Evolutionary conservation across 2,113 vertebrate genomes (phyloP).

Genomic region (Hystrix brachyura): DNA sequence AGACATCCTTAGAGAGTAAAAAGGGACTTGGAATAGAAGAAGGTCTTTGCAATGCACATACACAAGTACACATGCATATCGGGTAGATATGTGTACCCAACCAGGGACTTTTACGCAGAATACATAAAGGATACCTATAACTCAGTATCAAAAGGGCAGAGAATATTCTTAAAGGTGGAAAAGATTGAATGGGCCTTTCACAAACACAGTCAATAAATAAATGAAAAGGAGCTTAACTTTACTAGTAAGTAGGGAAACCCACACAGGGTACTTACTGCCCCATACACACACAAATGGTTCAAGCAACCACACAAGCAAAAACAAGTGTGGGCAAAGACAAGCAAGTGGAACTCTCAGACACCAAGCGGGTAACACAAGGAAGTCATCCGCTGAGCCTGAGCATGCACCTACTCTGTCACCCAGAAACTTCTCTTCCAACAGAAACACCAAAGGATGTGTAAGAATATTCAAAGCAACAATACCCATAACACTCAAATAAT

Average conservation of each 20-base stretch:
- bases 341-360: not conserved
- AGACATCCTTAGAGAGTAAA: not conserved
- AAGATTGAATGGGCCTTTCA: not conserved
- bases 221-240: not conserved
- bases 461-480: not conserved
- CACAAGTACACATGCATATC: not conserved
- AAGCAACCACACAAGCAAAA: not conserved
- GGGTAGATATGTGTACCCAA: not conserved
- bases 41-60: not conserved
- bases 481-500: not conserved
- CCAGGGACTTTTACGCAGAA: not conserved
- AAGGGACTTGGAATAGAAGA: not conserved
- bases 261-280: not conserved
- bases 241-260: not conserved
- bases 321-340: not conserved
- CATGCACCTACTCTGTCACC: not conserved
- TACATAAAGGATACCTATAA: not conserved
- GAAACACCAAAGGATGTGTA: not conserved
- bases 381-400: not conserved
- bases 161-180: not conserved
- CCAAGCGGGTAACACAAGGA: not conserved
- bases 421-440: not conserved
- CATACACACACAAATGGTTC: not conserved
- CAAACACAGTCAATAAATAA: not conserved
- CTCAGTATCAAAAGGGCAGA: not conserved